Evolutionary conservation across 1,140 invertebrate genomes (phyloP).

Genomic region (Aphelinus certus): DNA sequence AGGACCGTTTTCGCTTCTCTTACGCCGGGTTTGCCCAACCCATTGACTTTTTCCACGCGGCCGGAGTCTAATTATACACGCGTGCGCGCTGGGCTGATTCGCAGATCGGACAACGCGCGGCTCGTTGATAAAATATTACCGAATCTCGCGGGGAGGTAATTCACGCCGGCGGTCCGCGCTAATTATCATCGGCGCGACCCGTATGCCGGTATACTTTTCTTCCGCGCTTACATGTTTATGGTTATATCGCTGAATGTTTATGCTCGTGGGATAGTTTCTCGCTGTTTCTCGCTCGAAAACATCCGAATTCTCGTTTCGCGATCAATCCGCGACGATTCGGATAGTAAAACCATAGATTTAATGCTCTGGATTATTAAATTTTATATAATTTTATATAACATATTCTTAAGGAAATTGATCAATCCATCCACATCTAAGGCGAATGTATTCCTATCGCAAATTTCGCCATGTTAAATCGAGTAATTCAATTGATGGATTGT

Average conservation of each 20-base stretch:
- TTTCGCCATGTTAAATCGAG: too few relatives aligned
- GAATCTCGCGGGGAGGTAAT: not conserved
- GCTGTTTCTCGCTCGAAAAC: not conserved
- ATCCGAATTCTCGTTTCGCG: not conserved
- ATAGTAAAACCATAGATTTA: too few relatives aligned
- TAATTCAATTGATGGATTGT: too few relatives aligned
- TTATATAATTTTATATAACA: too few relatives aligned
- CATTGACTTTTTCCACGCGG: conserved; percentile 3
- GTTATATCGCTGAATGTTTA: not conserved
- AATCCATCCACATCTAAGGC: too few relatives aligned
- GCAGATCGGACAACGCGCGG: conserved; percentile 10
- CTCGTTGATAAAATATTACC: conserved; percentile 16
- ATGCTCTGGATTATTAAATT: too few relatives aligned
- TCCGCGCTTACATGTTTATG: too few relatives aligned
- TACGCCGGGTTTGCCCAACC: too few relatives aligned
- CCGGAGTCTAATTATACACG: conserved; percentile 12
- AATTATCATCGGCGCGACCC: conserved; percentile 10
- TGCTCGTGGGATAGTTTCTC: not conserved
- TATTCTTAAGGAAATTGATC: too few relatives aligned
- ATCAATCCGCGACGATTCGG: not conserved
- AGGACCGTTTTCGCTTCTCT: too few relatives aligned
- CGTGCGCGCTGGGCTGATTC: not conserved
- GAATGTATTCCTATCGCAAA: too few relatives aligned
- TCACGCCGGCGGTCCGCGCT: not conserved
- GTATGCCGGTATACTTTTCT: conserved; percentile 16